Evolutionary conservation across 2,113 vertebrate species (phyloP), one percentile per base, ranked within the genome.

Genomic region (Sarotherodon lohbergeri): DNA sequence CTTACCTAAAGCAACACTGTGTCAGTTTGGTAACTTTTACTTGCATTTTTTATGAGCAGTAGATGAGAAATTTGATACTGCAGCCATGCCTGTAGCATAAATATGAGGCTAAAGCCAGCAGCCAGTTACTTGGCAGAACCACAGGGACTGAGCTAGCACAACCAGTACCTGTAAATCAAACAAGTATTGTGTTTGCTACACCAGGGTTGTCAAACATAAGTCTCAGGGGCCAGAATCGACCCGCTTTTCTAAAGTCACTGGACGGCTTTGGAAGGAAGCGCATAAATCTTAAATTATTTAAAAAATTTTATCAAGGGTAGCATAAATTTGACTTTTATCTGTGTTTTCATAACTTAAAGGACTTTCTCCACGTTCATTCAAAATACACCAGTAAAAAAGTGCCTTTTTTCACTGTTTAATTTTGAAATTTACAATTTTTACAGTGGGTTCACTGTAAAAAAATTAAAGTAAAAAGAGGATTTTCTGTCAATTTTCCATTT

Each of bases 331-430:
- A 12, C 32, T 66, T 66, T n/a, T 36, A n/a, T 36, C 2, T 63
- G 32, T 66, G 61, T 66, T 66, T 66, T 66, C 32, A 36, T 36
- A 66, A 66, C 61, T n/a, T 61, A 17, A 32, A 59, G 8, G 7
- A 59, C 3, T 1, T 17, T 0, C 14, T 32, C 0, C 56, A 59
- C 3, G 0, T 17, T 36, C 32, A 66, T 63, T 63, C 32, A 63
- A 63, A 34, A 63, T 36, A 36, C 36, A 7, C 32, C 61, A 36
- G n/a, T 66, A 36, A 32, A 66, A 66, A 7, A 36, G 6, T 2
- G 34, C 2, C 2, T 36, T 63, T 63, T n/a, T 36, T 63, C 17
- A 66, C 61, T 7, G 61, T 36, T 36, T n/a, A 66, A 12, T 66
- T 66, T 66, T 34, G 9, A 63, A 63, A 63, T 36, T n/a, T 36